Percentiles rank a stretch among this genome's conserved stretches.
Evolutionary conservation across 2,888 invertebrate species (phyloP).

Genomic region (Idaea straminata): DNA sequence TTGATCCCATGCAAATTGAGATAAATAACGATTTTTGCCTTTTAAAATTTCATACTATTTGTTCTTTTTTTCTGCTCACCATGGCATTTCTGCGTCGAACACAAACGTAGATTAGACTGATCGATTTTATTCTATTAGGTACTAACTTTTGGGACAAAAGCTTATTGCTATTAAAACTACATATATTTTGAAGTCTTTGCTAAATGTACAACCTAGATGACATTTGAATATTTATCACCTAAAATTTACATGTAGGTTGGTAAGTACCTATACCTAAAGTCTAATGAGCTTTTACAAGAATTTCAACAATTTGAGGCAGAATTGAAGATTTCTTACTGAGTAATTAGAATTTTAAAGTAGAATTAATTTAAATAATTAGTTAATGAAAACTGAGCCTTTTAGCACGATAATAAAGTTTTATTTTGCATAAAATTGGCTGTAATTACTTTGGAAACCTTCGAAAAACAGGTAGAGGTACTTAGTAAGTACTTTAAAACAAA

Average conservation of each 20-base stretch:
- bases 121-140: neutral
- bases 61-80: too few relatives aligned
- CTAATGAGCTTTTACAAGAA: constrained; percentile 8
- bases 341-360: constrained; percentile 15
- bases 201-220: too few relatives aligned
- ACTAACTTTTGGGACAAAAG: neutral
- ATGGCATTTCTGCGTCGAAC: too few relatives aligned
- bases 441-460: neutral
- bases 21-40: too few relatives aligned
- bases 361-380: constrained; percentile 13
- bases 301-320: constrained; percentile 11
- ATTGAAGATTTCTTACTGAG: constrained; percentile 10
- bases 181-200: too few relatives aligned
- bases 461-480: neutral
- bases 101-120: neutral
- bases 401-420: neutral
- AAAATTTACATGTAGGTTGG: neutral
- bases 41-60: too few relatives aligned
- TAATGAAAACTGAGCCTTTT: neutral
- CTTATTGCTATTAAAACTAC: too few relatives aligned
- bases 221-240: neutral
- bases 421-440: neutral
- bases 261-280: constrained; percentile 2
- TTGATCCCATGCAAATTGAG: too few relatives aligned
- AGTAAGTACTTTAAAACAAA: neutral